Conservation (phyloP, 2,797 vertebrate genomes). For the Rhinoraja longicauda region DNA sequence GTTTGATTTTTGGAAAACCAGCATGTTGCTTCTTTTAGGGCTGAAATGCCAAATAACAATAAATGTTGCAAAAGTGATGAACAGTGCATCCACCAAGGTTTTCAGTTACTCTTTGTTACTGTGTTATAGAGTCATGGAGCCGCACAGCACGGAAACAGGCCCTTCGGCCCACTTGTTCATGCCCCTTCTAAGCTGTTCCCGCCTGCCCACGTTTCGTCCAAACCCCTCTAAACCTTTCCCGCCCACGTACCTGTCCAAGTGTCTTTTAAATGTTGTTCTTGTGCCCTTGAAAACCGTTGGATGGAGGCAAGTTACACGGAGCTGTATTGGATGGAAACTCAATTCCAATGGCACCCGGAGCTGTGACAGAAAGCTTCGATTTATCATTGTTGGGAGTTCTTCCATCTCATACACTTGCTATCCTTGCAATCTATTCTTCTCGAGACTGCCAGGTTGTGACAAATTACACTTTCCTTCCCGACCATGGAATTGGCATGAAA, state of each 20-base stretch:
- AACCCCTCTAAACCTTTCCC: too few species aligned
- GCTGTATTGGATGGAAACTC: not conserved
- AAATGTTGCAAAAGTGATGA: constrained; percentile 14
- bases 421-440: not conserved
- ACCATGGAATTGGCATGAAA: not conserved
- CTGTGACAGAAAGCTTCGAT: not conserved
- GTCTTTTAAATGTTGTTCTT: too few species aligned
- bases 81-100: not conserved
- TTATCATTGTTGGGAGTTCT: not conserved
- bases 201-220: too few species aligned
- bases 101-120: not conserved
- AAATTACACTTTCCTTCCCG: not conserved
- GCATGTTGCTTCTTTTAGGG: not conserved
- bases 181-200: too few species aligned
- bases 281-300: constrained; percentile 5
- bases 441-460: not conserved
- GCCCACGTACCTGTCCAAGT: too few species aligned
- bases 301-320: not conserved
- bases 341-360: not conserved
- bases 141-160: too few species aligned
- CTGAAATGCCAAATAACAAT: not conserved
- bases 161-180: too few species aligned
- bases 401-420: not conserved
- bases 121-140: not conserved
- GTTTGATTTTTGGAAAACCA: not conserved